Evolutionary conservation across 2,797 vertebrate species (phyloP), one percentile per base, ranked within the genome.

Genomic region (Astyanax mexicanus): DNA sequence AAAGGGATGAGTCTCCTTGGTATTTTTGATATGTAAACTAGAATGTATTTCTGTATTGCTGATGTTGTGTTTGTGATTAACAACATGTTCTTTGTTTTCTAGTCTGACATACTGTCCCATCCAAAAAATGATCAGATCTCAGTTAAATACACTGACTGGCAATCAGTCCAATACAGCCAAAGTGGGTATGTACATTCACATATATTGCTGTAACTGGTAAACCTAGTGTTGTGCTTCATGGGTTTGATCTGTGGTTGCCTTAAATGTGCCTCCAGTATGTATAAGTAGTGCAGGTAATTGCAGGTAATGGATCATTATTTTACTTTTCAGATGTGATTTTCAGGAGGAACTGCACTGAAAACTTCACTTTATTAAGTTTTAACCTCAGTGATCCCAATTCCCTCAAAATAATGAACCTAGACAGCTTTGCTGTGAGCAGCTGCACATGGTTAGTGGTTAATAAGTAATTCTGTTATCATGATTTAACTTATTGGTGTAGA

Each of bases 131-230:
- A 10, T 37, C 35, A 58, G 12, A 4, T 25, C 27, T 57, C n/a
- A n/a, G n/a, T 17, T 57, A 32, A 57, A 32, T 17, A 32, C 13
- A 7, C 6, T 5, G 13, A 17, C 1, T 6, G 54, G 69, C 25
- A 13, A 23, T 5, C 81, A 86, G 27, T 12, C 0, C n/a, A n/a
- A n/a, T n/a, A n/a, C n/a, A n/a, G n/a, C n/a, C 6, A 80, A 71
- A 84, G 84, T 82, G 38, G 91, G 92, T 92, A 54, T 47, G 66
- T 51, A 4, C 4, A 19, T 10, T 5, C 2, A 21, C 29, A 58
- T 1, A 35, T 15, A 35, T n/a, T n/a, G n/a, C n/a, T n/a, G n/a
- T n/a, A n/a, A n/a, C n/a, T n/a, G n/a, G n/a, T n/a, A n/a, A n/a
- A n/a, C n/a, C n/a, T n/a, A n/a, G n/a, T n/a, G n/a, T n/a, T n/a